A percentile compares a stretch with the other conserved stretches of the same genome.
Conservation (phyloP, 1,140 invertebrate genomes). For the Diplogasteroides magnus region DNA sequence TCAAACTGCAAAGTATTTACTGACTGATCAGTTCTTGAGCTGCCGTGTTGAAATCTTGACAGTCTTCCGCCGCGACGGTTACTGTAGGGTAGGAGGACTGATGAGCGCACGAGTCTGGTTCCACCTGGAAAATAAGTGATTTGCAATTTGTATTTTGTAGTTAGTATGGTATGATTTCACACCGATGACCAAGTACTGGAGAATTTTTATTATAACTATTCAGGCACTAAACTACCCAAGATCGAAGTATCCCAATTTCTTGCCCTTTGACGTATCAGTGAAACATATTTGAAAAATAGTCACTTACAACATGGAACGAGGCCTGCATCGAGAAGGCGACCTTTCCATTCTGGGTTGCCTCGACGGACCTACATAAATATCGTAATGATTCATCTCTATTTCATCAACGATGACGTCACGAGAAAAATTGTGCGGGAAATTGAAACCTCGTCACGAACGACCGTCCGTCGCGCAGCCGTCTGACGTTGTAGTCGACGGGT, state of each 20-base stretch:
- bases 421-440: no score
- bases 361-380: no score
- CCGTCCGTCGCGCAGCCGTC: constrained; percentile 18
- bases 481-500: constrained; percentile 23
- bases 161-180: no score
- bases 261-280: background rate
- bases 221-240: no score
- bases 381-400: no score
- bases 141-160: constrained; percentile 10
- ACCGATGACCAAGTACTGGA: no score
- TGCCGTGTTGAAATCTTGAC: background rate
- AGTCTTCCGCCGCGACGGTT: background rate
- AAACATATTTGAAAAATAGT: background rate
- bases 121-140: constrained; percentile 12
- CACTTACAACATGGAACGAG: constrained; percentile 26
- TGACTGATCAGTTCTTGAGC: background rate
- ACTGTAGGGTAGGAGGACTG: constrained; percentile 27
- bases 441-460: constrained; percentile 30
- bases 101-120: constrained; percentile 21
- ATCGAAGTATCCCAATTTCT: no score
- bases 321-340: constrained; percentile 22
- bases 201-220: no score
- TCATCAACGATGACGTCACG: no score
- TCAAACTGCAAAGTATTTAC: no score
- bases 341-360: constrained; percentile 30